phyloP scores from a whole-genome alignment of 2,888 invertebrate genomes.

The Drosophila parthenogenetica region DNA sequence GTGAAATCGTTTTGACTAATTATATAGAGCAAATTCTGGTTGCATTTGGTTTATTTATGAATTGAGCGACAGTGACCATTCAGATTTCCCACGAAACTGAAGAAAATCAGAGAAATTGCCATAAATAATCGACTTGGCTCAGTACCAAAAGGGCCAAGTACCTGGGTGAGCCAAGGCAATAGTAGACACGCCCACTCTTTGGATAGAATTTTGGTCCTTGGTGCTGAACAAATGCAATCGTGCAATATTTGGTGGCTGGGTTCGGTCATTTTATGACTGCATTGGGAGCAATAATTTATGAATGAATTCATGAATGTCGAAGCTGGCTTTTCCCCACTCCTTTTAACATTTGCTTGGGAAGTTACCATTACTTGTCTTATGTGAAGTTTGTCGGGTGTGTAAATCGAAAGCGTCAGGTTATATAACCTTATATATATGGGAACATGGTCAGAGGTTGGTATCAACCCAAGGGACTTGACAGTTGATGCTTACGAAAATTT shows the following conservation, averaged over 20 bases:
- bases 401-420: constrained; percentile 66
- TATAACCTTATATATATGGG: constrained; percentile 26
- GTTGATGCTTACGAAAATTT: constrained; percentile 58
- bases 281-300: constrained; percentile 80
- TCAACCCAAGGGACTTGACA: constrained; percentile 51
- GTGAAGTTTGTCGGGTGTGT: constrained; percentile 15
- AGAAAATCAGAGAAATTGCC: constrained; percentile 60
- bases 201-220: constrained; percentile 14
- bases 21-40: not conserved
- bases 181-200: constrained; percentile 21
- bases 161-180: constrained; percentile 9
- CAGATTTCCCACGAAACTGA: constrained; percentile 22
- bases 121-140: constrained; percentile 42
- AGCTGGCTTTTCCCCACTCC: constrained; percentile 30
- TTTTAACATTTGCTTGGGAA: not conserved
- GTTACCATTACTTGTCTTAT: constrained; percentile 32
- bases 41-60: constrained; percentile 20
- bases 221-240: constrained; percentile 62
- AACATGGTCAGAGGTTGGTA: constrained; percentile 1
- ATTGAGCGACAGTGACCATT: constrained; percentile 33
- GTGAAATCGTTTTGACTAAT: not conserved
- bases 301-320: constrained; percentile 80
- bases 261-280: constrained; percentile 77
- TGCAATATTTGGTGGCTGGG: constrained; percentile 74
- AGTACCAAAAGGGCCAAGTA: constrained; percentile 17